These are phyloP conservation scores for Aphaenogaster floridana DNA, from an alignment of 1,140 invertebrate species.

Conservation along the genomic window DNA sequence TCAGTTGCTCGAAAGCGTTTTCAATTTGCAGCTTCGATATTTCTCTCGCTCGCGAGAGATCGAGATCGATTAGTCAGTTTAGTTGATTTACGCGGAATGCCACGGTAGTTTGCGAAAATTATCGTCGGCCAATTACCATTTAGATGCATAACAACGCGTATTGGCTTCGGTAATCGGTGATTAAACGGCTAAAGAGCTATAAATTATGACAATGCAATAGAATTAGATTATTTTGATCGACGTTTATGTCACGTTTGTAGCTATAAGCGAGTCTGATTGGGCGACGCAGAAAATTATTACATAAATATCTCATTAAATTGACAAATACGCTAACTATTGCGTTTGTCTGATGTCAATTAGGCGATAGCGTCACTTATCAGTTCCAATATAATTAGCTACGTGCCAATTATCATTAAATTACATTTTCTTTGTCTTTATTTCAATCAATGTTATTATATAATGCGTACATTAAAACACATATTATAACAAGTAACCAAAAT, in stretches of 20 bases:
- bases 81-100: slow-evolving; percentile 23
- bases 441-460: not conserved
- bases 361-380: slow-evolving; percentile 8
- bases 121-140: slow-evolving; percentile 61
- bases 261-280: slow-evolving; percentile 41
- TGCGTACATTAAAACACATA: not conserved
- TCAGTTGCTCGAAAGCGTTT: not conserved
- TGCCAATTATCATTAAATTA: slow-evolving; percentile 37
- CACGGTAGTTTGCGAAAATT: slow-evolving; percentile 48
- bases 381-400: not conserved
- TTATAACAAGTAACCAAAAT: not conserved
- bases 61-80: slow-evolving; percentile 32
- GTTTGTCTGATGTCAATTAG: slow-evolving; percentile 40
- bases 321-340: slow-evolving; percentile 27
- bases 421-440: slow-evolving; percentile 33
- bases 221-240: slow-evolving; percentile 57
- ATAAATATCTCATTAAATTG: slow-evolving; percentile 36
- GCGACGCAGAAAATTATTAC: slow-evolving; percentile 19
- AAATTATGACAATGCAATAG: slow-evolving; percentile 51
- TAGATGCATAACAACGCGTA: slow-evolving; percentile 43
- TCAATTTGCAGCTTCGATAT: not conserved
- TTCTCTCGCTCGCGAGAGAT: slow-evolving; percentile 10
- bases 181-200: slow-evolving; percentile 60
- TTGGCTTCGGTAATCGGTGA: slow-evolving; percentile 37
- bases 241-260: slow-evolving; percentile 1